These are phyloP conservation scores for Syrmaticus mikado DNA, from an alignment of 2,113 vertebrate genomes.

Conservation along the genomic window DNA sequence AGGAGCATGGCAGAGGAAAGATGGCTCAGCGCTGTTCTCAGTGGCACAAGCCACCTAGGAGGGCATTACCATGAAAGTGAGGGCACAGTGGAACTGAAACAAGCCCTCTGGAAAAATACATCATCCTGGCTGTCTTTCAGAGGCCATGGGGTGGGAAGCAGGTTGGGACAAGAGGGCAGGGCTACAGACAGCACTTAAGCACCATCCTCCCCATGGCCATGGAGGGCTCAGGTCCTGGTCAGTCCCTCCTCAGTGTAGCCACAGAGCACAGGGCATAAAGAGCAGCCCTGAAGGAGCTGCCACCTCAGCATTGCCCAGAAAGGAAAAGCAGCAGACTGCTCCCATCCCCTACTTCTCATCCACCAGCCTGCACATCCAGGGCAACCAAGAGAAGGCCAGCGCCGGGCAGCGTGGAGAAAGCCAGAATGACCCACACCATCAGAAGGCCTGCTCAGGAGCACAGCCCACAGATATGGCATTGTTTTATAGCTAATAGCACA, in stretches of 20 bases:
- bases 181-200: not conserved
- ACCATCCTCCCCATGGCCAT: fast-evolving
- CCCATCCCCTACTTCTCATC: not conserved
- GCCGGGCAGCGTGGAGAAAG: not conserved
- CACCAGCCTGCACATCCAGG: not conserved
- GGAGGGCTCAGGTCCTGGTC: not conserved
- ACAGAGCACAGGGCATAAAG: not conserved
- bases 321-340: not conserved
- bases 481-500: not conserved
- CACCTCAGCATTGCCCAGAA: fast-evolving
- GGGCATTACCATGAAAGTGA: not conserved
- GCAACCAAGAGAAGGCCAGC: not conserved
- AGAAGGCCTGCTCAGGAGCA: not conserved
- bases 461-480: not conserved
- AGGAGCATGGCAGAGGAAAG: not conserved
- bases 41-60: too few relatives aligned
- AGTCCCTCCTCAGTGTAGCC: not conserved
- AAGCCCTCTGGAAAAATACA: not conserved
- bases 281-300: not conserved
- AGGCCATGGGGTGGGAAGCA: not conserved
- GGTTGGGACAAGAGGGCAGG: not conserved
- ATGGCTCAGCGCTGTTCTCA: not conserved
- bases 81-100: not conserved
- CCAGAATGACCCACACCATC: not conserved
- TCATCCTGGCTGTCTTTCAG: too few relatives aligned